Conservation (phyloP, 2,888 invertebrate species). For the Aelia acuminata region DNA sequence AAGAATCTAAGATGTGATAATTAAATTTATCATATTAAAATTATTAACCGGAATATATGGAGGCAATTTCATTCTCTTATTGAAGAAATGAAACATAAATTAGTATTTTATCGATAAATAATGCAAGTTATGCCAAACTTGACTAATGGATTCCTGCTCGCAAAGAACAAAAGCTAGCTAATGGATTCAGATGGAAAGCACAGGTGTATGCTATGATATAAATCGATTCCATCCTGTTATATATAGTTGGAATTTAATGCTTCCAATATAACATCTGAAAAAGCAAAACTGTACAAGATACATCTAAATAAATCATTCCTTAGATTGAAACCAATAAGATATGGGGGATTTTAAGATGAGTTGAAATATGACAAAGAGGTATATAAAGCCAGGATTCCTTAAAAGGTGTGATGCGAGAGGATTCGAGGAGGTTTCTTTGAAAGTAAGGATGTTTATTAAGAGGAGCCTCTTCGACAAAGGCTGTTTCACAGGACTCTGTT, state of each 20-base stretch:
- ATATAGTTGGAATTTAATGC: background rate
- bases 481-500: background rate
- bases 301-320: too few relatives aligned
- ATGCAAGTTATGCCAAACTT: background rate
- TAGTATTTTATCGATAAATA: background rate
- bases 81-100: background rate
- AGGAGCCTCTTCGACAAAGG: background rate
- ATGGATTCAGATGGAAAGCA: background rate
- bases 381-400: background rate
- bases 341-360: background rate
- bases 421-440: slow-evolving; percentile 39
- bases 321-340: background rate
- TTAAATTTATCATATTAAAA: too few relatives aligned
- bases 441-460: slow-evolving; percentile 27
- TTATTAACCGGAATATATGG: background rate
- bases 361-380: background rate
- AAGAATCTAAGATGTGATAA: too few relatives aligned
- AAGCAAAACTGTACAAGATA: too few relatives aligned
- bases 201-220: background rate
- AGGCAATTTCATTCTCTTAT: background rate
- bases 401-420: slow-evolving; percentile 4
- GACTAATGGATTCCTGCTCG: background rate
- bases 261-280: background rate
- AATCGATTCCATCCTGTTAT: background rate
- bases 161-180: slow-evolving; percentile 36